Conservation (phyloP, 2,888 invertebrate genomes). For the Glaucopsyche alexis region DNA sequence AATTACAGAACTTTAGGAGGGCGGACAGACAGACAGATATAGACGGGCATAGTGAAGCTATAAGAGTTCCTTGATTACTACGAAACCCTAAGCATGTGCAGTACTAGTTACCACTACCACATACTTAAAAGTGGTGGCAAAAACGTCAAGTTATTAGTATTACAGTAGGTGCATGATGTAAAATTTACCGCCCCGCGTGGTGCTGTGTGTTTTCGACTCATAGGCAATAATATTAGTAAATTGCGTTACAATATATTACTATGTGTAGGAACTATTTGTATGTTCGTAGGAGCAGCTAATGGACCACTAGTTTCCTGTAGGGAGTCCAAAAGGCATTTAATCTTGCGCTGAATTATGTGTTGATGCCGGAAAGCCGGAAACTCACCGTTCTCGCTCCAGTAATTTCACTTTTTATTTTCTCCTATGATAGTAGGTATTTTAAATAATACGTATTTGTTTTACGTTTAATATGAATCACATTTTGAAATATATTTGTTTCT, state of each 20-base stretch:
- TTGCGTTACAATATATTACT: background rate
- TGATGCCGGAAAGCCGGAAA: slow-evolving; percentile 70
- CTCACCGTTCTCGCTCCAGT: slow-evolving; percentile 62
- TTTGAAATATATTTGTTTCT: background rate
- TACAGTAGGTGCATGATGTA: too few species aligned
- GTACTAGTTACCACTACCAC: too few species aligned
- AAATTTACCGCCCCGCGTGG: background rate
- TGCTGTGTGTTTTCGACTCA: background rate
- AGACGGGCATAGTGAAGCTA: too few species aligned
- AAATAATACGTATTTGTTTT: slow-evolving; percentile 22
- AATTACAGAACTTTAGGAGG: too few species aligned
- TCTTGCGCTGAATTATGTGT: slow-evolving; percentile 75
- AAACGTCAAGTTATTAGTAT: too few species aligned
- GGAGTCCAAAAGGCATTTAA: slow-evolving; percentile 74
- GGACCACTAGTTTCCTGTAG: slow-evolving; percentile 65
- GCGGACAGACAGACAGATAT: too few species aligned
- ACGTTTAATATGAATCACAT: background rate
- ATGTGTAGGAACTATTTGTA: slow-evolving; percentile 34
- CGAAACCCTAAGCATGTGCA: too few species aligned
- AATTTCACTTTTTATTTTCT: slow-evolving; percentile 62
- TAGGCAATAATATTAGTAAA: slow-evolving; percentile 11
- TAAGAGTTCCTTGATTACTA: too few species aligned
- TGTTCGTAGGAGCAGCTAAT: slow-evolving; percentile 56
- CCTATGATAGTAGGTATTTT: slow-evolving; percentile 30
- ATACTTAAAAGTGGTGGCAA: too few species aligned